A percentile compares a stretch with the other conserved stretches of the same genome.
Conservation (phyloP, 2,113 vertebrate species). For the Hydropotes inermis region DNA sequence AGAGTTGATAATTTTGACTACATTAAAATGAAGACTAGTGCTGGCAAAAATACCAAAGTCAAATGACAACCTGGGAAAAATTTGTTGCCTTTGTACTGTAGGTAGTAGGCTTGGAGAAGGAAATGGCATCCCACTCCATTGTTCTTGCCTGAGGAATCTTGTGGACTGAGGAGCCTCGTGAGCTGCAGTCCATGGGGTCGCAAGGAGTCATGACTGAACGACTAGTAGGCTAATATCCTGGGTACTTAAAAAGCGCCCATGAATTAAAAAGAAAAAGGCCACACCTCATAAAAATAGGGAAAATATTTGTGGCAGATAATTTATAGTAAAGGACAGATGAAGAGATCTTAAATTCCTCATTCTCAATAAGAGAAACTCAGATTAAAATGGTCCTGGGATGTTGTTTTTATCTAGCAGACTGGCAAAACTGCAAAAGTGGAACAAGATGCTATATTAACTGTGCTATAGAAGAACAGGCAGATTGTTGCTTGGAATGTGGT, state of each 20-base stretch:
- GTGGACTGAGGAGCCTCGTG: not conserved
- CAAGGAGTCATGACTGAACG: not conserved
- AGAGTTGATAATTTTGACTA: not conserved
- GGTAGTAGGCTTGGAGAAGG: not conserved
- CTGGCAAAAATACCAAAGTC: not conserved
- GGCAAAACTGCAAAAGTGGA: not conserved
- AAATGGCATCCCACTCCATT: not conserved
- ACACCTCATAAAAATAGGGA: not conserved
- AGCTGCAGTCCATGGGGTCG: not conserved
- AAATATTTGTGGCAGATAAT: not conserved
- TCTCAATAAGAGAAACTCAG: not conserved
- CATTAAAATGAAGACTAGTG: not conserved
- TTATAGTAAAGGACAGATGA: not conserved
- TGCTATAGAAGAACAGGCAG: not conserved
- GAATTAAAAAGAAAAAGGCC: not conserved
- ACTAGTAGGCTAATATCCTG: not conserved
- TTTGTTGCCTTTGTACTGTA: not conserved
- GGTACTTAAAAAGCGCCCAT: not conserved
- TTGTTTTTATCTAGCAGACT: not conserved
- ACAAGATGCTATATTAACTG: not conserved
- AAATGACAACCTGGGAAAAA: not conserved
- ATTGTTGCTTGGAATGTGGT: not conserved
- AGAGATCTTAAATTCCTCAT: not conserved
- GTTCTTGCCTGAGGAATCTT: not conserved
- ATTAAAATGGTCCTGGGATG: not conserved